Evolutionary conservation across 2,888 invertebrate genomes (phyloP).

Genomic region (Nemotelus pantherinus): DNA sequence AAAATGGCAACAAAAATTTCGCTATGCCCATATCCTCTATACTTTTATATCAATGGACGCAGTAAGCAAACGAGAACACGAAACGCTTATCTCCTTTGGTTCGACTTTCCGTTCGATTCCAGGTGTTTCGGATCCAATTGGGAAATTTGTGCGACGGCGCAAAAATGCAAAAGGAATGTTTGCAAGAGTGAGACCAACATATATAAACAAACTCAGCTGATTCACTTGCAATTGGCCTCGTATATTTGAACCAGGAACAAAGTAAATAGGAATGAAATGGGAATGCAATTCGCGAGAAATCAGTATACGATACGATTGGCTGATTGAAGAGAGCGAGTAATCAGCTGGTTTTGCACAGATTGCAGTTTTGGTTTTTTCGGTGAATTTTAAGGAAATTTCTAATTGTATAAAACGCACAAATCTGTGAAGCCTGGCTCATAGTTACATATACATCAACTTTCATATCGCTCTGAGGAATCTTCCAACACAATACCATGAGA

Average conservation of each 20-base stretch:
- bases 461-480: too few relatives aligned
- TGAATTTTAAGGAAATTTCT: too few relatives aligned
- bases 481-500: too few relatives aligned
- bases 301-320: background rate
- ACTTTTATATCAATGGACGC: too few relatives aligned
- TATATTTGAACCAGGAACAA: background rate
- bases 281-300: background rate
- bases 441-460: too few relatives aligned
- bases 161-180: background rate
- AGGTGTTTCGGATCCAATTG: background rate
- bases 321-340: background rate
- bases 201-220: constrained; percentile 39
- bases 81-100: background rate
- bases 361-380: too few relatives aligned
- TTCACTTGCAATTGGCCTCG: background rate
- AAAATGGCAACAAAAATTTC: too few relatives aligned
- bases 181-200: background rate
- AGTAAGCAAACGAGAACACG: background rate
- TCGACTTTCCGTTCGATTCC: background rate
- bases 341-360: too few relatives aligned
- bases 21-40: too few relatives aligned
- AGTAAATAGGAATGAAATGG: background rate
- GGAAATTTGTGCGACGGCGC: background rate
- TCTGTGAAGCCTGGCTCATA: too few relatives aligned
- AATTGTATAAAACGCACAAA: too few relatives aligned